Conservation (phyloP, 2,797 vertebrate genomes). For the Peromyscus nudipes region DNA sequence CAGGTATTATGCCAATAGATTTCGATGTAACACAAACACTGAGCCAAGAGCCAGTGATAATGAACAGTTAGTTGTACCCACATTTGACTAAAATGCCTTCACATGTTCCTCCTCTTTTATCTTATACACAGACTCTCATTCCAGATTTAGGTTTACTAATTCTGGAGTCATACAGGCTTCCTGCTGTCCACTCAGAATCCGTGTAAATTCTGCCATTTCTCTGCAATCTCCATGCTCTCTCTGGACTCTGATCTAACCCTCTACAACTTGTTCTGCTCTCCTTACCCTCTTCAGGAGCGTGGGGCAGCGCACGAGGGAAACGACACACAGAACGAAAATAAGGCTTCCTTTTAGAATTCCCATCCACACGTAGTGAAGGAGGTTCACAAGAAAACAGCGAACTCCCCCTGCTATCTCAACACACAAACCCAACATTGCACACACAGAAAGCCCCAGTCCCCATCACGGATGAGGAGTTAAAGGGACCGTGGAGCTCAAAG, state of each 20-base stretch:
- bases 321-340: conserved; percentile 59
- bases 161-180: neutral
- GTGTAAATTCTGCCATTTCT: neutral
- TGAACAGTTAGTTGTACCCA: conserved; percentile 69
- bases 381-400: neutral
- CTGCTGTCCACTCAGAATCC: neutral
- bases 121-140: conserved; percentile 26
- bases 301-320: neutral
- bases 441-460: conserved; percentile 50
- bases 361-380: neutral
- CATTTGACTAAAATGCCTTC: conserved; percentile 68
- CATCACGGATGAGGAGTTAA: conserved; percentile 36
- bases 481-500: conserved; percentile 16
- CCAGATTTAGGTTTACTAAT: conserved; percentile 68
- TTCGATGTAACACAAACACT: conserved; percentile 75
- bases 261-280: conserved; percentile 50
- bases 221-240: conserved; percentile 53
- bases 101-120: conserved; percentile 56
- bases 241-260: conserved; percentile 30
- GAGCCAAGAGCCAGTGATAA: conserved; percentile 49
- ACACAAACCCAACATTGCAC: conserved; percentile 53
- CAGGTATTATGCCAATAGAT: conserved; percentile 59
- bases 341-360: conserved; percentile 49
- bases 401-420: conserved; percentile 23
- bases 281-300: neutral